Evolutionary conservation across 2,888 invertebrate species (phyloP), one percentile per base, ranked within the genome.

Genomic region (Drosophila diplacantha): DNA sequence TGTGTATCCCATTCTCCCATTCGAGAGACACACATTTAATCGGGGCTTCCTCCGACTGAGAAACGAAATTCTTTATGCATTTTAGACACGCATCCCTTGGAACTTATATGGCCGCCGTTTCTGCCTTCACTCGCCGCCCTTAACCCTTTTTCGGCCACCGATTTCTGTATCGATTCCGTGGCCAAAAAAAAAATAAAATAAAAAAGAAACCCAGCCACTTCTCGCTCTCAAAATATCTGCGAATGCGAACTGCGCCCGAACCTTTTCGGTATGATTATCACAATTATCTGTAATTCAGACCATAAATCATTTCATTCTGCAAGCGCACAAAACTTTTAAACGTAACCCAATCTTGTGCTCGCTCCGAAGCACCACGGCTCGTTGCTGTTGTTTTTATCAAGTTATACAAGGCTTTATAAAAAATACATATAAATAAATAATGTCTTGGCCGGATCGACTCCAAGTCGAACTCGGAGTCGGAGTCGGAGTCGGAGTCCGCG

Each of bases 221-320:
- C 44, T 46, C 44, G 44, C 44, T 31, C 44, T 46, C 44, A 46
- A 65, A 65, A 70, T 68, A 53, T 68, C 69, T 68, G 68, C 71
- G 56, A 70, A 64, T 68, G 71, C 70, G 61, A 74, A 77, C 76
- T 69, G 74, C 70, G 79, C 79, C 80, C 73, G 80, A 63, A 74
- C 75, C 74, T 71, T 73, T 72, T 80, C 72, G 74, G 81, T 83
- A 79, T 81, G 78, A 85, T 85, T 85, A 85, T 85, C 84, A 85
- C 85, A 85, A 85, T 85, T 86, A 85, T 86, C 83, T 84, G 78
- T 83, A 85, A 85, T 85, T 85, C 84, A 72, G 77, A 78, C 85
- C 79, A 86, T 85, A 85, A 86, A 85, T 86, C 86, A 85, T 81
- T 85, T 83, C 67, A 80, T 78, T 76, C 72, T 81, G 70, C 71